phyloP scores from a whole-genome alignment of 2,113 vertebrate genomes.

The Penelope pileata region DNA sequence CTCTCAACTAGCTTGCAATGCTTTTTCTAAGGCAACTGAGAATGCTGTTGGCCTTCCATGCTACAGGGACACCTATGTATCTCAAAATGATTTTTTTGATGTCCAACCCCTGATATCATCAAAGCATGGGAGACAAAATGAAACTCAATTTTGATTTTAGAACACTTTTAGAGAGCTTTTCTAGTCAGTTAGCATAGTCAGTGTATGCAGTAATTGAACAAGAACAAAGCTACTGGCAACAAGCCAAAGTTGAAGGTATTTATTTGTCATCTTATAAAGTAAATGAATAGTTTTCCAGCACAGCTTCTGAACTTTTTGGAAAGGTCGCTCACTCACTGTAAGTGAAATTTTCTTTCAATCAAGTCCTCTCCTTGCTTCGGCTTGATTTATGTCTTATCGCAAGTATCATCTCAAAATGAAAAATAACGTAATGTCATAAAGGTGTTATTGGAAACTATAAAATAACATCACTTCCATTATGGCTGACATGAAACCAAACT shows the following conservation, averaged over 20 bases:
- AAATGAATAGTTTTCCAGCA: neutral
- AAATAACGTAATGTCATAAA: conserved; percentile 25
- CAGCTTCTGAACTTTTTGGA: conserved; percentile 19
- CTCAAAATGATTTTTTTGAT: neutral
- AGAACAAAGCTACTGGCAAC: neutral
- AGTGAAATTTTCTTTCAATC: conserved; percentile 43
- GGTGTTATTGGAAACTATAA: conserved; percentile 34
- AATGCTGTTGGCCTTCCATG: neutral
- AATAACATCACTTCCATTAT: conserved; percentile 39
- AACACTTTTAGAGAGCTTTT: neutral
- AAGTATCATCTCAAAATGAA: conserved; percentile 42
- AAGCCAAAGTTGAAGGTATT: neutral
- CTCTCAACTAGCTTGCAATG: neutral
- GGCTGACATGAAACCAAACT: conserved; percentile 27
- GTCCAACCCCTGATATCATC: neutral
- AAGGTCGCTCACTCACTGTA: neutral
- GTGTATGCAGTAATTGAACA: neutral
- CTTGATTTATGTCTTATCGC: conserved; percentile 33
- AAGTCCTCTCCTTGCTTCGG: neutral
- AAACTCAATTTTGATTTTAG: neutral
- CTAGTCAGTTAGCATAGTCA: neutral
- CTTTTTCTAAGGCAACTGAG: neutral
- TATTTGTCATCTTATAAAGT: conserved; percentile 26
- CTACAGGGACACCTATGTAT: neutral
- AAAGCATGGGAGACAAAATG: neutral